Base-by-base conservation (phyloP, 2,113 vertebrate species). In the Stomatorhinus ivindoensis region DNA sequence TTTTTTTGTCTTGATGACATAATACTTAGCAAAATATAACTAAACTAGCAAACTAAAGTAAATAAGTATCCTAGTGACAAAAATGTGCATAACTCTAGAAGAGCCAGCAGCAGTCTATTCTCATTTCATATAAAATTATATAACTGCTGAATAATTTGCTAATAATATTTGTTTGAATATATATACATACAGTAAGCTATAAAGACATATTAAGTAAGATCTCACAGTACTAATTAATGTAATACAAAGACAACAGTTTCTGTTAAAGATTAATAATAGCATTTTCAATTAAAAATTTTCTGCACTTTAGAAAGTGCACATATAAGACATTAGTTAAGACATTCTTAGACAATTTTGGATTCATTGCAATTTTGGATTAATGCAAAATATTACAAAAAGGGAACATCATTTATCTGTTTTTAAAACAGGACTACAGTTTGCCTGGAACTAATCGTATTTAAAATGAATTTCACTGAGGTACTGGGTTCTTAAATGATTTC, bases 301-400 rank as follows among this genome's bases (percentile, higher is more conserved):
- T n/a, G 39, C 27, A 48, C 17, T 86, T 48, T 47, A 50, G 39
- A 51, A 82, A 82, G 69, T 88, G 86, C 39, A 76, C 35, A 80
- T 87, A 19, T 87, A 88, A 87, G 84, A 50, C 46, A 9, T 85
- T 35, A 19, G 19, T 73, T 88, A 83, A 83, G 69, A 58, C 27
- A 31, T 69, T 65, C 21, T 61, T 55, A 21, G 5, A 87, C 8
- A 35, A 86, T 17, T 31, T 31, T 46, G 44, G 48, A 89, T 31
- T 51, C 53, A 83, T 39, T 46, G 15, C 53, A 89, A 39, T 21
- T 73, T 21, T 87, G 53, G 53, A 55, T 55, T 21, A 55, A 55
- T 44, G 61, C n/a, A 69, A 31, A 27, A 31, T 69, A 69, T 69
- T 27, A 69, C 61, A 69, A 69, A 69, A 69, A 61, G 24, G 24